A percentile compares a stretch with the other conserved stretches of the same genome.
Conservation (phyloP, 2,888 invertebrate genomes). For the Therioaphis trifolii region DNA sequence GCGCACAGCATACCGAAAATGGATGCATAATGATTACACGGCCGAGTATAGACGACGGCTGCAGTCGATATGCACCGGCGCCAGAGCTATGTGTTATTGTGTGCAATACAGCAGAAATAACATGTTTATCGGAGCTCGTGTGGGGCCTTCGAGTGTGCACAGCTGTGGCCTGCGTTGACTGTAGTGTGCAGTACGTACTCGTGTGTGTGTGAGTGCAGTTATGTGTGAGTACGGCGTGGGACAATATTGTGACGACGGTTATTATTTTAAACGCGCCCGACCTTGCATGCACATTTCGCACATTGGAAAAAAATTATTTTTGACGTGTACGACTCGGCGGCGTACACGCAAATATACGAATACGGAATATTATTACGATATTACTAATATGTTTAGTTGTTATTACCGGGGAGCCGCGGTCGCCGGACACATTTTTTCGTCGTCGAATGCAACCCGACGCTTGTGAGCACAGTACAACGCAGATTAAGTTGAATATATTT, state of each 20-base stretch:
- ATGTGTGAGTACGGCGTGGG: too few species aligned
- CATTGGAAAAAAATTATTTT: slow-evolving; percentile 24
- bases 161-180: too few species aligned
- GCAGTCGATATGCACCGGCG: background rate
- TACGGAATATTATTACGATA: background rate
- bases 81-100: background rate
- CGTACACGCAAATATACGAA: background rate
- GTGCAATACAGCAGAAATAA: background rate
- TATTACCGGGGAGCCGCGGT: background rate
- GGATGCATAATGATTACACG: too few species aligned
- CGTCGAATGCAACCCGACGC: background rate
- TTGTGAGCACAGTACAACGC: too few species aligned
- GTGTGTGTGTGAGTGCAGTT: too few species aligned
- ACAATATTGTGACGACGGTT: slow-evolving; percentile 39
- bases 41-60: too few species aligned
- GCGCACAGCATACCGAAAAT: too few species aligned
- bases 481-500: too few species aligned
- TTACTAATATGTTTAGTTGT: background rate
- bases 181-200: too few species aligned
- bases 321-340: slow-evolving; percentile 23
- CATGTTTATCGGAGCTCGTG: background rate
- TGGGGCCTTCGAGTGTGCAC: background rate
- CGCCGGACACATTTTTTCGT: background rate
- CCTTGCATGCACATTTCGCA: slow-evolving; percentile 42
- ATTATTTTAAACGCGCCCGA: slow-evolving; percentile 46